Base-by-base conservation (phyloP, 2,888 invertebrate species). In the Cheilosia vernalis region DNA sequence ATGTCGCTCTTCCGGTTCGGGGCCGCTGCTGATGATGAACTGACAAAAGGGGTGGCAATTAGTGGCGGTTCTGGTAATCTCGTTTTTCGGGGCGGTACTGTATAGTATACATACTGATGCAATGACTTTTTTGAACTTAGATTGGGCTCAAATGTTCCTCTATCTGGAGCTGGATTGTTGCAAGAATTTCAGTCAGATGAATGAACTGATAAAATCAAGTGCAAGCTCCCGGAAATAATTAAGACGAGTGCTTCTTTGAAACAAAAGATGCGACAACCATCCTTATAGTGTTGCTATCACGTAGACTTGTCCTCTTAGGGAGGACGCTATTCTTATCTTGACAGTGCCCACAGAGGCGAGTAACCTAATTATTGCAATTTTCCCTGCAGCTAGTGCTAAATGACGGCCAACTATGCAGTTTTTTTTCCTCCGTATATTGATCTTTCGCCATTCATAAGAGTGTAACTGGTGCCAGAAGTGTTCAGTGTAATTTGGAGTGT, bases 301-400 rank as follows among this genome's bases (percentile, higher is more conserved):
- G 33, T 17, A 44, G 40, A 67, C 61, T 40, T 63, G 70, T 42
- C 47, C 21, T 64, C 49, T 58, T 70, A 19, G 47, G 40, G 33
- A 19, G 21, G 9, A 1, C 2, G 30, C 2, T 15, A 44, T 19
- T 17, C 47, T 40, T 15, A 15, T 53, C n/a, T 60, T 27, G 4
- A 33, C 21, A 64, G 66, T 37, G 33, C 51, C 58, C 24, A 19
- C n/a, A 2, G 15, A 47, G 67, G 61, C 67, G 40, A 74, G 67
- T 73, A 74, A 74, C 80, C 80, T 63, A 67, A 67, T 81, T 81
- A 74, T 74, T 40, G 49, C 61, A 40, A 67, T 61, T 56, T 67
- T 44, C 61, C 55, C 7, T 24, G 21, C 37, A 17, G 37, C 19
- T 27, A 53, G 51, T 73, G 51, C 21, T 60, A 33, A 49, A 27